Conservation (phyloP, 2,888 invertebrate species). For the Yponomeuta malinellus region DNA sequence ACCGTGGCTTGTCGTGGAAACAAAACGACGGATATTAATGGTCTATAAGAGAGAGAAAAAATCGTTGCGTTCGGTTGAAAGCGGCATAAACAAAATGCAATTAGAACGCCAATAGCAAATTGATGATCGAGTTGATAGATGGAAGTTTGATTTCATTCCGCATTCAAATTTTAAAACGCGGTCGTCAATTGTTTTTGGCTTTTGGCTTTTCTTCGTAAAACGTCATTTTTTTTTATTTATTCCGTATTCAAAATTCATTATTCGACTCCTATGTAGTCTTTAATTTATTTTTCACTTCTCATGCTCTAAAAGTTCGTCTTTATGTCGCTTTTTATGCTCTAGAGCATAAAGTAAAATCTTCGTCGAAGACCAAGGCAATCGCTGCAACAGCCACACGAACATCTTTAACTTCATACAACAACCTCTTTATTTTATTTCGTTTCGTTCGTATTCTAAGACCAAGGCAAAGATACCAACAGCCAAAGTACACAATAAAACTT, state of each 20-base stretch:
- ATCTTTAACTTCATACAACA: too few relatives aligned
- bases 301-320: too few relatives aligned
- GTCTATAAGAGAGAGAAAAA: constrained; percentile 77
- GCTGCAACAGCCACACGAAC: too few relatives aligned
- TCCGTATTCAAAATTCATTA: background rate
- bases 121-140: constrained; percentile 56
- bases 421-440: too few relatives aligned
- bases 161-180: background rate
- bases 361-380: too few relatives aligned
- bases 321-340: too few relatives aligned
- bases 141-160: constrained; percentile 12
- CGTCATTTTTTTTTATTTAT: background rate
- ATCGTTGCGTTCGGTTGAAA: constrained; percentile 77
- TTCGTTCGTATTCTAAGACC: too few relatives aligned
- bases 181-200: background rate
- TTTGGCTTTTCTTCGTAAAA: background rate
- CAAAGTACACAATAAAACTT: too few relatives aligned
- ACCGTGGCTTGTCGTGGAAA: constrained; percentile 65
- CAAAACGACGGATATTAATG: constrained; percentile 83
- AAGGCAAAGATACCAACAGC: too few relatives aligned
- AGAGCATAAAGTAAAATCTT: too few relatives aligned
- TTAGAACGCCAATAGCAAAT: constrained; percentile 72
- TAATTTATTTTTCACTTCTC: too few relatives aligned
- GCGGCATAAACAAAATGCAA: constrained; percentile 69
- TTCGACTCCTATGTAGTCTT: background rate